Conservation (phyloP, 2,113 vertebrate genomes). For the Microcebus lehilahytsara region DNA sequence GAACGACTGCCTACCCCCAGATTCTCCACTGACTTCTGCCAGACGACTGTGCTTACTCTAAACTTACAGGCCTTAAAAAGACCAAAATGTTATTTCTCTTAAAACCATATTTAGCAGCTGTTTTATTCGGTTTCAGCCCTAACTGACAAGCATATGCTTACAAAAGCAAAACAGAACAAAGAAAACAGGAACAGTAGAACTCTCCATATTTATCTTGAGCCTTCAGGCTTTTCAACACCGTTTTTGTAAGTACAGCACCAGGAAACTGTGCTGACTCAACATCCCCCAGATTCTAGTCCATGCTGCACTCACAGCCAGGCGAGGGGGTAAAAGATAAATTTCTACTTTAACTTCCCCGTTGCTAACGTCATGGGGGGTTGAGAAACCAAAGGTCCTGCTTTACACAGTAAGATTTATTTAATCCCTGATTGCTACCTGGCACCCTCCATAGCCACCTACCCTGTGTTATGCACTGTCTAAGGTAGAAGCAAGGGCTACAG, state of each 20-base stretch:
- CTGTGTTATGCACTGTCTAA: not conserved
- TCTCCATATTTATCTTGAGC: conserved; percentile 50
- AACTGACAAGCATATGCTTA: conserved; percentile 75
- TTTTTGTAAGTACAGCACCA: not conserved
- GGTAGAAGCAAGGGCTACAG: not conserved
- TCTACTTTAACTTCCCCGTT: not conserved
- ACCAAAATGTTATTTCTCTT: conserved; percentile 67
- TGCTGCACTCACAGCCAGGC: not conserved
- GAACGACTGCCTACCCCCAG: not conserved
- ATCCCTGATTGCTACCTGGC: rapidly evolving
- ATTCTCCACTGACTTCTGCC: conserved; percentile 46
- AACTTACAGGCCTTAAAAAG: conserved; percentile 57
- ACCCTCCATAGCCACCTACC: not conserved
- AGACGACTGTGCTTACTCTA: conserved; percentile 34
- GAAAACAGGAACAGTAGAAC: conserved; percentile 59
- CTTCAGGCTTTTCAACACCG: conserved; percentile 38
- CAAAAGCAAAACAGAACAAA: conserved; percentile 69
- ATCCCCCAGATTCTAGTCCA: not conserved
- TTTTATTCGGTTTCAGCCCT: conserved; percentile 57
- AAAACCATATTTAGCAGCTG: conserved; percentile 70
- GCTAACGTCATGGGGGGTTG: not conserved
- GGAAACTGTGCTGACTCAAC: not conserved
- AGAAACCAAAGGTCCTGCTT: not conserved
- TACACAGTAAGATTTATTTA: not conserved
- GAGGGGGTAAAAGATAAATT: not conserved